Conservation (phyloP, 2,888 invertebrate genomes). For the Habrosyne pyritoides region DNA sequence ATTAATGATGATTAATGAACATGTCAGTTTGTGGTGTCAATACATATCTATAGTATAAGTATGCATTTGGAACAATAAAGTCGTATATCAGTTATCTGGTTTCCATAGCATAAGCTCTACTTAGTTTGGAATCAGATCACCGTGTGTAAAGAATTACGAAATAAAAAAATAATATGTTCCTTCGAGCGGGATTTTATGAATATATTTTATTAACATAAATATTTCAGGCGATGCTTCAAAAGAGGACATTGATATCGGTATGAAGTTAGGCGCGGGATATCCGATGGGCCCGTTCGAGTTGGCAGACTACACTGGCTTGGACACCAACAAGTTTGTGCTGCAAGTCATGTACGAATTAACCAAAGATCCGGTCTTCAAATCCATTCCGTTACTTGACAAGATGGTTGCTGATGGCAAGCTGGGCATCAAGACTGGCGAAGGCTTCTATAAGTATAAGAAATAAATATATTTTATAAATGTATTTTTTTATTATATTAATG, state of each 20-base stretch:
- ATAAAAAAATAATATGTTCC: no score
- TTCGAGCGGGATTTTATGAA: background rate
- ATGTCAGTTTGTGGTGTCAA: no score
- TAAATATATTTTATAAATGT: slow-evolving; percentile 1
- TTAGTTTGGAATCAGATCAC: no score
- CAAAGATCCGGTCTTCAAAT: slow-evolving; percentile 74
- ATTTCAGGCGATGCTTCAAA: slow-evolving; percentile 86
- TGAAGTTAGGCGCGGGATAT: slow-evolving; percentile 95
- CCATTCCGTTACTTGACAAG: slow-evolving; percentile 85
- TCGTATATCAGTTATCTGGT: no score
- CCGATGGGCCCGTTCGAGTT: slow-evolving; percentile 97
- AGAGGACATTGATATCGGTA: slow-evolving; percentile 92
- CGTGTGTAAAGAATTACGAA: no score
- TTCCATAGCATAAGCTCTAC: no score
- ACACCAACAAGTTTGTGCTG: slow-evolving; percentile 90
- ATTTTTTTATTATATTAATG: no score
- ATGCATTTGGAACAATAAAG: no score
- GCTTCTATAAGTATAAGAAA: slow-evolving; percentile 89
- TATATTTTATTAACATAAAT: background rate
- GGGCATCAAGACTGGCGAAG: slow-evolving; percentile 92
- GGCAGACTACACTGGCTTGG: slow-evolving; percentile 92
- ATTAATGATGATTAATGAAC: no score
- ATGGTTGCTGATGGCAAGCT: slow-evolving; percentile 90
- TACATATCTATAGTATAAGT: no score
- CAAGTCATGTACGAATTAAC: slow-evolving; percentile 90